Percentiles rank a stretch among this genome's conserved stretches.
These are phyloP conservation scores for Ostrea edulis DNA, from an alignment of 1,140 invertebrate genomes.

Conservation along the genomic window DNA sequence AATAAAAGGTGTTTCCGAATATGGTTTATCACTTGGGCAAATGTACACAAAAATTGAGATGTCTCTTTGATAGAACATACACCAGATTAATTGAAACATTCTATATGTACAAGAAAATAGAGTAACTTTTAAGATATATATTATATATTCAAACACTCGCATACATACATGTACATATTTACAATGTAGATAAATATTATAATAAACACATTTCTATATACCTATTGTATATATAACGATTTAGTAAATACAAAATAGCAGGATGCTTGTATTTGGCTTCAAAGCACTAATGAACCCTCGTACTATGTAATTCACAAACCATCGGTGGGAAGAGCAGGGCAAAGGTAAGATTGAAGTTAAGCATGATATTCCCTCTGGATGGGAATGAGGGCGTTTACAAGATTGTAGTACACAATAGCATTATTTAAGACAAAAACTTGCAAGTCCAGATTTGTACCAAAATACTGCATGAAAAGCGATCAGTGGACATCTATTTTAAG, in stretches of 20 bases:
- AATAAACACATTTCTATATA: slow-evolving; percentile 4
- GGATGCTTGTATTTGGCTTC: not conserved
- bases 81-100: not conserved
- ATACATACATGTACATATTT: slow-evolving; percentile 20
- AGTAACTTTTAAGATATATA: slow-evolving; percentile 6
- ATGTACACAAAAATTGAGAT: slow-evolving; percentile 1
- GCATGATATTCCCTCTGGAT: no score
- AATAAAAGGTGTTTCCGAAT: slow-evolving; percentile 8
- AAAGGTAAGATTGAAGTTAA: not conserved
- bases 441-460: not conserved
- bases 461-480: not conserved
- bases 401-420: no score
- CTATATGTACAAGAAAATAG: slow-evolving; percentile 32
- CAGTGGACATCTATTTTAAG: not conserved
- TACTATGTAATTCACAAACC: not conserved
- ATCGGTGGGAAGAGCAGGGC: slow-evolving; percentile 3
- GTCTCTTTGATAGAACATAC: not conserved
- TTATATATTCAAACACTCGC: not conserved
- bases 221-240: slow-evolving; percentile 8
- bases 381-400: no score
- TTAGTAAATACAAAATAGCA: not conserved
- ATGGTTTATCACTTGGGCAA: not conserved
- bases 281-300: not conserved
- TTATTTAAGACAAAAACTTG: not conserved
- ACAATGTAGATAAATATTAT: slow-evolving; percentile 28